Conservation (phyloP, 2,797 vertebrate species). For the Cuculus canorus region DNA sequence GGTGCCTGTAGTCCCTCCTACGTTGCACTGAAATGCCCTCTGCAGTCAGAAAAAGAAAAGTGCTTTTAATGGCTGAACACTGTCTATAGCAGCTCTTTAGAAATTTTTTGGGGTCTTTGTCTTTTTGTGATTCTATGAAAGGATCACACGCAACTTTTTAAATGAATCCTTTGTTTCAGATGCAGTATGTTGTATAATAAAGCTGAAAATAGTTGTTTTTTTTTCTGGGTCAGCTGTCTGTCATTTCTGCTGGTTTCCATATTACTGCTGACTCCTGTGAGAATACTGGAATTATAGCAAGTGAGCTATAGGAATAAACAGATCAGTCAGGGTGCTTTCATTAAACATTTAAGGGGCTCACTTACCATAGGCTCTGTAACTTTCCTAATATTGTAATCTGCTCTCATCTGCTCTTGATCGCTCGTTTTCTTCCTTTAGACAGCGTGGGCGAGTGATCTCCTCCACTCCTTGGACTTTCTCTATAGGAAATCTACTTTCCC, state of each 20-base stretch:
- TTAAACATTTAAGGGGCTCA: background rate
- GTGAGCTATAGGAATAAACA: background rate
- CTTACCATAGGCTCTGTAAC: background rate
- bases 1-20: conserved; percentile 7
- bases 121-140: conserved; percentile 7
- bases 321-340: background rate
- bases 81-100: background rate
- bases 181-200: background rate
- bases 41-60: conserved; percentile 17
- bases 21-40: conserved; percentile 37
- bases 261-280: conserved; percentile 1
- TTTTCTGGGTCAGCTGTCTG: conserved; percentile 46
- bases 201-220: background rate
- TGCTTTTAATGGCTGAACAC: background rate
- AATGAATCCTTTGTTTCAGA: conserved; percentile 39
- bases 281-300: conserved; percentile 5
- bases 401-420: background rate
- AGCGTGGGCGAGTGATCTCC: background rate
- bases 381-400: background rate
- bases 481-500: background rate
- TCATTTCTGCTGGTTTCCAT: conserved; percentile 39
- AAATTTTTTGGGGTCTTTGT: background rate
- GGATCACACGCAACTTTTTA: background rate
- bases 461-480: background rate
- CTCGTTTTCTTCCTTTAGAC: background rate